Base-by-base conservation (phyloP, 2,888 invertebrate species). In the Synanthedon vespiformis region DNA sequence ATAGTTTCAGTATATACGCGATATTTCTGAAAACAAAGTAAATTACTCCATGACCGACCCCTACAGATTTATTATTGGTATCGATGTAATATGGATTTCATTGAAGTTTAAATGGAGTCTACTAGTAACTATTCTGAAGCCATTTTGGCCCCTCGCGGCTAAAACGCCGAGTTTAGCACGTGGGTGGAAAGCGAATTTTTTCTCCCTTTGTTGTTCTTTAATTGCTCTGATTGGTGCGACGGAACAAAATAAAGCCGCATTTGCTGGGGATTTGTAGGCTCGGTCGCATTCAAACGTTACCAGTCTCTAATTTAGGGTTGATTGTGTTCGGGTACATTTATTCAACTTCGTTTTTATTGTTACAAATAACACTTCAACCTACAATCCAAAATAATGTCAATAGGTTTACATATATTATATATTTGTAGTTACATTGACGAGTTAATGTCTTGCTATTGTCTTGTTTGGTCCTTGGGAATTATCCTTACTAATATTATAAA, bases 221-320 rank as follows among this genome's bases (percentile, higher is more conserved):
- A 80, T 80, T 80, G 80, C 74, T 75, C 69, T 78, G 81, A 81
- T 82, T 80, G 81, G 78, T 76, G 73, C 77, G 73, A 71, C 67
- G 70, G 71, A 67, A 68, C 66, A 73, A 71, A 77, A 76, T 74
- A 76, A 74, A 80, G 73, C 74, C 69, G 73, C 72, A 68, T 72
- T 75, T 67, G 64, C 64, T 60, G 62, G 57, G 72, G 69, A 74
- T 77, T 74, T 72, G 70, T 68, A 68, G 68, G 63, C 67, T 63
- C 63, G 61, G 57, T 55, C 61, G 62, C 63, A 65, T 64, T 70
- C 69, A 67, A 70, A 72, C 70, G 68, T 66, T 61, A 63, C 59
- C 64, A 68, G 61, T 63, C 70, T 70, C 63, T 74, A 70, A 77
- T 77, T 76, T 69, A 65, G 70, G 64, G 64, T 70, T 67, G 66